Conservation (phyloP, 2,113 vertebrate genomes). For the Corynorhinus townsendii region DNA sequence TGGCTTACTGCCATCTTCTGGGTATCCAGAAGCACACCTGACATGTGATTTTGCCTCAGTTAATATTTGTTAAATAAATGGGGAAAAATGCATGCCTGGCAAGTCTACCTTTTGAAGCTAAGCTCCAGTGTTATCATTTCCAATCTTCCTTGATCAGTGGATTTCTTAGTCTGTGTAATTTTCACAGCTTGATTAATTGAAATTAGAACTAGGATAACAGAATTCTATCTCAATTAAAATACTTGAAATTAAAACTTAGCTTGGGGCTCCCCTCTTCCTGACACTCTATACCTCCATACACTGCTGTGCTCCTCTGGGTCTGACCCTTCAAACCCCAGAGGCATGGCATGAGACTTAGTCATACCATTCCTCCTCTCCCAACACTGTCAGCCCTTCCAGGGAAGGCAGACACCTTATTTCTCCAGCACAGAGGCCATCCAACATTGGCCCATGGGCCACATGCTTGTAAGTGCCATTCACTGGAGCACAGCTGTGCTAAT, state of each 20-base stretch:
- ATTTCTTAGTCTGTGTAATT: no score
- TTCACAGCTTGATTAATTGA: background rate
- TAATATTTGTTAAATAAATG: no score
- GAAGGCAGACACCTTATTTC: fast-evolving
- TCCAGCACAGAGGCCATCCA: background rate
- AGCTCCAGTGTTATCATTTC: fast-evolving
- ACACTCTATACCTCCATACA: fast-evolving
- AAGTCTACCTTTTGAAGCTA: fast-evolving
- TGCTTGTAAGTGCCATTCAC: fast-evolving
- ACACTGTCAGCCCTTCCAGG: fast-evolving
- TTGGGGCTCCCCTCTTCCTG: background rate
- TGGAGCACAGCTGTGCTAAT: background rate
- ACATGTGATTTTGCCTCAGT: fast-evolving
- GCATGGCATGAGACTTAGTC: background rate
- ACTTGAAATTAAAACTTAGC: background rate
- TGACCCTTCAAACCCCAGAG: no score
- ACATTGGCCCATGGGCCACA: fast-evolving
- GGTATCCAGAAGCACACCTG: background rate
- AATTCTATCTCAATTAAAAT: background rate
- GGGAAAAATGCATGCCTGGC: fast-evolving
- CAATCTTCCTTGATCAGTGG: background rate
- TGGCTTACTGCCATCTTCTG: fast-evolving
- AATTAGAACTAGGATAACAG: background rate
- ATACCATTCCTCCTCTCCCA: background rate
- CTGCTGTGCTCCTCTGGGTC: fast-evolving